Conservation (phyloP, 2,113 vertebrate species). For the Mystacornis crossleyi region DNA sequence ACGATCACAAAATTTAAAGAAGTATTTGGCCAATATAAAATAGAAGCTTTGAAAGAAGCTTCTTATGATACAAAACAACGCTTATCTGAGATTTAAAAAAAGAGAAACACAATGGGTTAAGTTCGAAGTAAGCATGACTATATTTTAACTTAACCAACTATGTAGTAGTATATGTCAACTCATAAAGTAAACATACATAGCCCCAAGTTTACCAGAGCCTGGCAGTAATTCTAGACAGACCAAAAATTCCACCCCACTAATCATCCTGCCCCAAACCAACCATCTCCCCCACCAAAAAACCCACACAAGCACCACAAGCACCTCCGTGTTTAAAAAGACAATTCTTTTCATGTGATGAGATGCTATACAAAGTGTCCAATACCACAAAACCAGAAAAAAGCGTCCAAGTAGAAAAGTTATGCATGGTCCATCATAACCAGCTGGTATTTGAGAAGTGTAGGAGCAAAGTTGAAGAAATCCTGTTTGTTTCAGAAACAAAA, state of each 20-base stretch:
- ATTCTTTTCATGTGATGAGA: background rate
- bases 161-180: background rate
- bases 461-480: background rate
- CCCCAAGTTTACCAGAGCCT: background rate
- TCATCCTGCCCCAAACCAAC: background rate
- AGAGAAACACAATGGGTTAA: background rate
- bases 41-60: background rate
- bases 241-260: background rate
- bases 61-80: background rate
- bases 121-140: background rate
- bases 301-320: background rate
- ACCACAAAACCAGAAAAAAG: background rate
- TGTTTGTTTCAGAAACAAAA: background rate
- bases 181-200: background rate
- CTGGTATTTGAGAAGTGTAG: background rate
- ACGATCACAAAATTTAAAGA: background rate
- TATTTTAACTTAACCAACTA: background rate
- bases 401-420: background rate
- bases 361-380: background rate
- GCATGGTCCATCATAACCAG: background rate
- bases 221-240: background rate
- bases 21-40: background rate
- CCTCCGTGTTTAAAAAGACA: background rate
- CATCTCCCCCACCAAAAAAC: rapidly evolving
- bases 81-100: background rate